phyloP scores from a whole-genome alignment of 92 coral and sea anemone genomes.

The Porites divaricata region DNA sequence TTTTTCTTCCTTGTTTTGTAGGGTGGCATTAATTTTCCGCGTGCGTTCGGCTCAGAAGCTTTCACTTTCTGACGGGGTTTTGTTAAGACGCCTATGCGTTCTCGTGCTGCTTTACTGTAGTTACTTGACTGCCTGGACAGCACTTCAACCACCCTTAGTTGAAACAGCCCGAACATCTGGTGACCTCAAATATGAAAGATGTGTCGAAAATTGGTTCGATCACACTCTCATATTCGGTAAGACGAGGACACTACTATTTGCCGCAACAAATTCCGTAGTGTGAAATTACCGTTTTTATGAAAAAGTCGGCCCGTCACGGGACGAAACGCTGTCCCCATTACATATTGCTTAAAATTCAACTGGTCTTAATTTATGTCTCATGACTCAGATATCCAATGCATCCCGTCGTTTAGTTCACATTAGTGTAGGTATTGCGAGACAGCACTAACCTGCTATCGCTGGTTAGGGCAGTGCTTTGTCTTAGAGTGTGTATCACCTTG shows the following conservation, averaged over 20 bases:
- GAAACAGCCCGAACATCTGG: slow-evolving; percentile 48
- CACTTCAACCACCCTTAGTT: slow-evolving; percentile 57
- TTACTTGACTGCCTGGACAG: slow-evolving; percentile 83
- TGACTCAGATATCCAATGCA: no score
- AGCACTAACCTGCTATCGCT: no score
- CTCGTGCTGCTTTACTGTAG: slow-evolving; percentile 61
- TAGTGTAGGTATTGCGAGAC: no score
- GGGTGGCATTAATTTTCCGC: slow-evolving; percentile 80
- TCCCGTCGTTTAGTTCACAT: no score
- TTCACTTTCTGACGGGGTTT: slow-evolving; percentile 75
- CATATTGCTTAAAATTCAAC: no score
- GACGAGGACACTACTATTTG: not conserved
- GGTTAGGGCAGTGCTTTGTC: no score
- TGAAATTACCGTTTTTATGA: no score
- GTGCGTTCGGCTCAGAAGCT: slow-evolving; percentile 90
- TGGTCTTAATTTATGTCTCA: no score
- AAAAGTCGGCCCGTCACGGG: no score
- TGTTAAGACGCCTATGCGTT: slow-evolving; percentile 66
- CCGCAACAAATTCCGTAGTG: no score
- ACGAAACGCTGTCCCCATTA: no score
- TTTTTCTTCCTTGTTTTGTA: not conserved
- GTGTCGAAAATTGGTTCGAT: slow-evolving; percentile 41
- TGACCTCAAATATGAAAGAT: slow-evolving; percentile 60
- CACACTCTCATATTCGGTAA: slow-evolving; percentile 43
- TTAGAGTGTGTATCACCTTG: no score